Base-by-base conservation (phyloP, 2,113 vertebrate genomes). In the Grantiella picta region DNA sequence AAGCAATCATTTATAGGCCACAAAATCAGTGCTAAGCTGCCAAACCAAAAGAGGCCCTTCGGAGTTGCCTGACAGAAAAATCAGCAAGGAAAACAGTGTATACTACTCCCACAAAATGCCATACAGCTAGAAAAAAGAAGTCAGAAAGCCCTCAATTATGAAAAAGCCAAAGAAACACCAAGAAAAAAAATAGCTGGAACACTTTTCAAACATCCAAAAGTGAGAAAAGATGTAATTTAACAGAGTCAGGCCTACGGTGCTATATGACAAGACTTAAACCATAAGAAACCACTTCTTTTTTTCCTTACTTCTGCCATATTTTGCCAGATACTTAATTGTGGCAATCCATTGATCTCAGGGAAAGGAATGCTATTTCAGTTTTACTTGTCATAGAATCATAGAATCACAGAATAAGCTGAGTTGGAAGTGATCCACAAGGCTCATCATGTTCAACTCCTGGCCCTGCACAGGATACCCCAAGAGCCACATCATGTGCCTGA, bases 1-100 rank as follows among this genome's bases (percentile, higher is more conserved):
- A 91, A 95, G 91, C 54, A 61, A 21, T 63, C 54, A 85, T 82
- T 82, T 91, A 31, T 28, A 83, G 77, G 82, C 95, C 92, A 65
- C 96, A 96, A 95, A 93, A 92, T 94, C 73, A 88, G 57, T 29
- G 71, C 31, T 83, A 86, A 59, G 82, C 94, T 97, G 95, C 97
- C 94, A 97, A 92, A 94, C 88, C 82, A 79, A 68, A 70, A 72
- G 92, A 96, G 91, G 92, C 82, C 93, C 40, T 72, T 94, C 52
- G 68, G 81, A 79, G 79, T 56, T 95, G 73, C 89, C 92, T 96
- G 92, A 95, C 92, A 96, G 95, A 92, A 98, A 97, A 96, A 91
- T 35, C 77, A 94, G 15, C 53, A 94, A 97, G 89, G 52, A 96
- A 95, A 96, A 95, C 86, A 95, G 76, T 57, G 59, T 69, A 45